Conservation (phyloP, 2,113 vertebrate genomes). For the Centropus unirufus region DNA sequence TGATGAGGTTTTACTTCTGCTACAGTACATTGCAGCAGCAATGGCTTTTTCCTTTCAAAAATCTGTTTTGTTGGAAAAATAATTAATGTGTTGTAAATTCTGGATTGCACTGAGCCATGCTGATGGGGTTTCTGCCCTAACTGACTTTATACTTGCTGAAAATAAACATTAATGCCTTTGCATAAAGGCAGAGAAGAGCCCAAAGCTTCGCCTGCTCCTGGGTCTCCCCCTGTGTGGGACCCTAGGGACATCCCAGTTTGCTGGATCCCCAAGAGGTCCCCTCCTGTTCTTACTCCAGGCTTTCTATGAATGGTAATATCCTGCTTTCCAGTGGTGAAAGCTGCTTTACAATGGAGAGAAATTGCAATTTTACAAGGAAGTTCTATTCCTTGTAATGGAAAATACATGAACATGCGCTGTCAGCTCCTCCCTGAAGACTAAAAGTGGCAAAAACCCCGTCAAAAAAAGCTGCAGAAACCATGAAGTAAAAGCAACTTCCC, state of each 20-base stretch:
- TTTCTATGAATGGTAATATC: background rate
- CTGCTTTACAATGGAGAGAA: background rate
- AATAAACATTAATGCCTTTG: background rate
- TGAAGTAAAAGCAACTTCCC: background rate
- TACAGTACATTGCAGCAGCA: no score
- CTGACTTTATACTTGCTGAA: background rate
- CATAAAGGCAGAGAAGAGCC: background rate
- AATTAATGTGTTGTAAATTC: background rate
- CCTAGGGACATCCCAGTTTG: background rate
- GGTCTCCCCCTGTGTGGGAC: background rate
- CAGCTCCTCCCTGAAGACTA: background rate
- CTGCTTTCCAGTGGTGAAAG: background rate
- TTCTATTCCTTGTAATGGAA: background rate
- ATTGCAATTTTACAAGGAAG: accelerated
- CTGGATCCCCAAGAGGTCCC: accelerated
- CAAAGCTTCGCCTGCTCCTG: background rate
- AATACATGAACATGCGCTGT: background rate
- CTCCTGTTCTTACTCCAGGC: no score
- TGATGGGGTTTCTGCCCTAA: background rate
- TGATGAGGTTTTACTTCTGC: background rate
- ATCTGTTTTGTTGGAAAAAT: background rate
- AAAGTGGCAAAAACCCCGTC: background rate
- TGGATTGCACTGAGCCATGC: accelerated
- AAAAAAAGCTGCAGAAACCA: background rate
- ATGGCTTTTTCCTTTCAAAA: background rate